phyloP scores from a whole-genome alignment of 2,888 invertebrate species.

The Xestia rhomboidea region DNA sequence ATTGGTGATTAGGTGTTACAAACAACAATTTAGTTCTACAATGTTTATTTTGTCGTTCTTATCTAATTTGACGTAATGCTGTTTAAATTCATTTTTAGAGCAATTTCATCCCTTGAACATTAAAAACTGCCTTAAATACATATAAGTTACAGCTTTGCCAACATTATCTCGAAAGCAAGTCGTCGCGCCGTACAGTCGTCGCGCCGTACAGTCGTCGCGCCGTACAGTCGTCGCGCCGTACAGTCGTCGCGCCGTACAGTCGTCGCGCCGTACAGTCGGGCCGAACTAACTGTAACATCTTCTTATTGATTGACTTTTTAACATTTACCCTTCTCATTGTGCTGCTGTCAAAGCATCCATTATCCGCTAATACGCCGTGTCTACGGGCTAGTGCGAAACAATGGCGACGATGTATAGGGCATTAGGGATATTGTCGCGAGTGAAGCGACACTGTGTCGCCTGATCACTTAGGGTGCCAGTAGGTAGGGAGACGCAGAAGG shows the following conservation, averaged over 20 bases:
- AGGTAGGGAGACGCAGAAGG: constrained; percentile 34
- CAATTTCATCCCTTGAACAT: neutral
- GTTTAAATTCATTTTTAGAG: neutral
- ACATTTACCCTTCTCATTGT: constrained; percentile 47
- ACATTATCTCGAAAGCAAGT: neutral
- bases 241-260: constrained; percentile 4
- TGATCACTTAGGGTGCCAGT: constrained; percentile 66
- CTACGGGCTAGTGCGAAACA: constrained; percentile 51
- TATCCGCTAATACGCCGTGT: constrained; percentile 55
- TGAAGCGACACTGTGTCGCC: constrained; percentile 72
- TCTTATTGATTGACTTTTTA: constrained; percentile 37
- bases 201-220: neutral
- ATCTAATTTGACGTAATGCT: neutral
- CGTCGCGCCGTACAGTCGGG: no score
- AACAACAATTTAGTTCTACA: neutral
- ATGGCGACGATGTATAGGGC: constrained; percentile 58
- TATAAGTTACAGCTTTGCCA: neutral
- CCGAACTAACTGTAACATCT: constrained; percentile 22
- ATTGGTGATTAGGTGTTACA: constrained; percentile 23
- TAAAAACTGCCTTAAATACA: neutral
- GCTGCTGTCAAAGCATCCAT: constrained; percentile 54
- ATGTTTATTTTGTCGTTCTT: neutral
- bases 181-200: no score
- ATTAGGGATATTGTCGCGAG: constrained; percentile 60
- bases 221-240: no score